Evolutionary conservation across 2,113 vertebrate genomes (phyloP).

Genomic region (Arothron firmamentum): DNA sequence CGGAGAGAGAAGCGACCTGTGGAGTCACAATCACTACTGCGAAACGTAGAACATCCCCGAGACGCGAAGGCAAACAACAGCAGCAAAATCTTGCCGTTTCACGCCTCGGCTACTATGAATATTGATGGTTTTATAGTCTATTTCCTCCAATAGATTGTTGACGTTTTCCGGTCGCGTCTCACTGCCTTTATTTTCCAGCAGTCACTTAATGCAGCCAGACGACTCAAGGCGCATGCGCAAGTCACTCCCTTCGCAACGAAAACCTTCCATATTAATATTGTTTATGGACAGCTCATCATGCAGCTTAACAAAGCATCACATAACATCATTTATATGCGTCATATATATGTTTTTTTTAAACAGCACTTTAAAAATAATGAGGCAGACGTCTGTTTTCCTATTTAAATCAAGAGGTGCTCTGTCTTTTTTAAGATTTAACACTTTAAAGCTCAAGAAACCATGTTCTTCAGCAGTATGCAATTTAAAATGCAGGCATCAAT

Average conservation of each 20-base stretch:
- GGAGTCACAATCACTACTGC: conserved; percentile 46
- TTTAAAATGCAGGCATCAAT: too few relatives aligned
- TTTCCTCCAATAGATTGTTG: conserved; percentile 40
- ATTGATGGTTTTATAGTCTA: conserved; percentile 4
- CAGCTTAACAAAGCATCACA: neutral
- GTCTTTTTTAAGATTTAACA: conserved; percentile 23
- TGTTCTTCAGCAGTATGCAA: too few relatives aligned
- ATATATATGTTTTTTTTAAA: too few relatives aligned
- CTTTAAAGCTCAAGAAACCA: too few relatives aligned
- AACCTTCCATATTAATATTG: conserved; percentile 25
- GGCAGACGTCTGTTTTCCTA: neutral
- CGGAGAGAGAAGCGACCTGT: conserved; percentile 53
- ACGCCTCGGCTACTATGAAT: neutral
- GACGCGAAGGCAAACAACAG: neutral
- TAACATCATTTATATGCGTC: neutral
- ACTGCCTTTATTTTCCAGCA: conserved; percentile 68
- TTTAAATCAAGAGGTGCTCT: neutral
- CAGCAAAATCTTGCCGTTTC: neutral
- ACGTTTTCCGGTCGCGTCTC: conserved; percentile 40
- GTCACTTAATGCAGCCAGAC: conserved; percentile 48
- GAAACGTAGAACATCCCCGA: conserved; percentile 6
- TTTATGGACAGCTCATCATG: conserved; percentile 1
- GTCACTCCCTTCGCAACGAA: conserved; percentile 48
- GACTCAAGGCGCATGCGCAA: conserved; percentile 68
- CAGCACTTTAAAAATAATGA: neutral